Evolutionary conservation across 2,888 invertebrate species (phyloP).

Genomic region (Bombylius discolor): DNA sequence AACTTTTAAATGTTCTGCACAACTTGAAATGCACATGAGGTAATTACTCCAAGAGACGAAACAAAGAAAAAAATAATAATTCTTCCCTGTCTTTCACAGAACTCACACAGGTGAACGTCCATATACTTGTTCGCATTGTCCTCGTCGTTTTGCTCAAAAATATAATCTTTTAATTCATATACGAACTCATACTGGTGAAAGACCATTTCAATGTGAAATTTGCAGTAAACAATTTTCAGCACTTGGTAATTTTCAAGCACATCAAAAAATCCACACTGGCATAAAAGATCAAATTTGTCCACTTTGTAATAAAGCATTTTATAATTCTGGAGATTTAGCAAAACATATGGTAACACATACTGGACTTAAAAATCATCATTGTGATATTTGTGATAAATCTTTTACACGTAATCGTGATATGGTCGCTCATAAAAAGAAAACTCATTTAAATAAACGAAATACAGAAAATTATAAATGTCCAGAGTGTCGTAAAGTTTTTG

Average conservation of each 20-base stretch:
- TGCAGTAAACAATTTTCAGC: slow-evolving; percentile 50
- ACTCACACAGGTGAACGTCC: slow-evolving; percentile 50
- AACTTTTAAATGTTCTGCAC: slow-evolving; percentile 47
- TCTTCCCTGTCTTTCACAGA: slow-evolving; percentile 24
- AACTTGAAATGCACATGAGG: slow-evolving; percentile 47
- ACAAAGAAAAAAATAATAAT: neutral
- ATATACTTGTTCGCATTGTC: slow-evolving; percentile 43
- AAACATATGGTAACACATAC: slow-evolving; percentile 48
- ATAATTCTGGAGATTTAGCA: slow-evolving; percentile 46
- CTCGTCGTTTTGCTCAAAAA: slow-evolving; percentile 46
- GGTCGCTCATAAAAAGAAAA: slow-evolving; percentile 36
- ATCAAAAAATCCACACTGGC: slow-evolving; percentile 49
- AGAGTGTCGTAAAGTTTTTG: slow-evolving; percentile 34
- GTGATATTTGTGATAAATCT: slow-evolving; percentile 43
- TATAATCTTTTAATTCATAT: slow-evolving; percentile 48
- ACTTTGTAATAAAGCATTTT: slow-evolving; percentile 46
- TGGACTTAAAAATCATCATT: slow-evolving; percentile 44
- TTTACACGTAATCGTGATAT: slow-evolving; percentile 45
- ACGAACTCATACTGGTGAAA: slow-evolving; percentile 44
- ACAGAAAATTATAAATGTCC: slow-evolving; percentile 32
- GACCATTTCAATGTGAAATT: slow-evolving; percentile 49
- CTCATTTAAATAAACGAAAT: slow-evolving; percentile 25
- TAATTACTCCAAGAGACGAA: slow-evolving; percentile 15
- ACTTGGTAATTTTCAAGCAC: slow-evolving; percentile 47
- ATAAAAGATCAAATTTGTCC: slow-evolving; percentile 47